Conservation (phyloP, 2,797 vertebrate genomes). For the Melanotaenia boesemani region DNA sequence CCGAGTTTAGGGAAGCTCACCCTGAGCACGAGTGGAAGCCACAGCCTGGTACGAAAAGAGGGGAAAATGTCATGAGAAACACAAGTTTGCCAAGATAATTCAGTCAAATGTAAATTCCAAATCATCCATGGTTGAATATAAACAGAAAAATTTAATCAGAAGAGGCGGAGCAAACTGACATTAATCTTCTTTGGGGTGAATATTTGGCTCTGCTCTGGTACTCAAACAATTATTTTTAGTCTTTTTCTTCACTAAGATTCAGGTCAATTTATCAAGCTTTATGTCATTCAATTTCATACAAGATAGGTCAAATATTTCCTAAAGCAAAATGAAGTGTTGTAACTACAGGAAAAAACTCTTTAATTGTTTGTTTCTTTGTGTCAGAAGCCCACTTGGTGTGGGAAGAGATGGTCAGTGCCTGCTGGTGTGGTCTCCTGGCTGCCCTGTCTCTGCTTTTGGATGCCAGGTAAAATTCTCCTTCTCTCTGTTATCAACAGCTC, state of each 20-base stretch:
- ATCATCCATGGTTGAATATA: neutral
- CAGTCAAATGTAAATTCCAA: neutral
- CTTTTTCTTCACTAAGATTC: neutral
- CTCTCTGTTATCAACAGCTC: neutral
- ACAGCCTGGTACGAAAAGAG: conserved; percentile 83
- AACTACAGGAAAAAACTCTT: neutral
- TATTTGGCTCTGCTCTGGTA: neutral
- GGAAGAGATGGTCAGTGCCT: conserved; percentile 99
- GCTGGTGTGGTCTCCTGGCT: conserved; percentile 97
- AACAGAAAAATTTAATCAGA: neutral
- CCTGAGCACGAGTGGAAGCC: conserved; percentile 77
- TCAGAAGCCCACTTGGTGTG: conserved; percentile 93
- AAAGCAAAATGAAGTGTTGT: neutral
- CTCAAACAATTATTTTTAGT: neutral
- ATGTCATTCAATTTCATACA: neutral
- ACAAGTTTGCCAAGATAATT: neutral
- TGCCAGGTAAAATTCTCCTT: conserved; percentile 87
- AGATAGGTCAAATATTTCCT: neutral
- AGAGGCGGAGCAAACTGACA: neutral
- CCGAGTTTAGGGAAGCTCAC: conserved; percentile 70
- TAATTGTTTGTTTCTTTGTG: conserved; percentile 39
- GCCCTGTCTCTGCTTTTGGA: conserved; percentile 96
- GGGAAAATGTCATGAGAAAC: neutral
- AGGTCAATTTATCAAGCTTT: neutral
- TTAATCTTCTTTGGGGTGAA: neutral